A percentile compares a stretch with the other conserved stretches of the same genome.
These are phyloP conservation scores for Caloenas nicobarica DNA, from an alignment of 2,113 vertebrate genomes.

Conservation along the genomic window DNA sequence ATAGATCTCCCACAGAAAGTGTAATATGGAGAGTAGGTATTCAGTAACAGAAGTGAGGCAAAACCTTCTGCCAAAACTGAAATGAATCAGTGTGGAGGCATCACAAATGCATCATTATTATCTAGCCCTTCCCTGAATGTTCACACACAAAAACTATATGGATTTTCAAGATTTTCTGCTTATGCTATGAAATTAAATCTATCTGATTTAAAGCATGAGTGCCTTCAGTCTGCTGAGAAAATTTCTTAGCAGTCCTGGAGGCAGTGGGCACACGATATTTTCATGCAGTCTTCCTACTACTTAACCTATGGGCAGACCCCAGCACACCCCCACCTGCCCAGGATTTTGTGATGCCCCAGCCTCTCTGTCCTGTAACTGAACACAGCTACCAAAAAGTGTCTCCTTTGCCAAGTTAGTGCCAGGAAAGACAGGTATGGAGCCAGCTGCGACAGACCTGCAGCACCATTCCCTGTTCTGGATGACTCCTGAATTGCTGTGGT, in stretches of 20 bases:
- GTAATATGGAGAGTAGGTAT: not conserved
- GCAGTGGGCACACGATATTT: not conserved
- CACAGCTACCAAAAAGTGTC: not conserved
- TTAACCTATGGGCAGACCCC: not conserved
- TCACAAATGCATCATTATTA: constrained; percentile 21
- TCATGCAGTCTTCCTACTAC: not conserved
- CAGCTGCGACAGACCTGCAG: not conserved
- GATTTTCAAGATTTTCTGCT: not conserved
- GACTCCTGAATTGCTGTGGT: not conserved
- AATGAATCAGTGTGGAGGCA: not conserved
- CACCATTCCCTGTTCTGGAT: not conserved
- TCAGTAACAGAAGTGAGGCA: not conserved
- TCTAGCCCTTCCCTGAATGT: not conserved
- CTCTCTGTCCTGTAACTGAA: not conserved
- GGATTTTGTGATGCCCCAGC: not conserved
- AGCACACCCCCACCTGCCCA: not conserved
- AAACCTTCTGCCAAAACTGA: constrained; percentile 16
- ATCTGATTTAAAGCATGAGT: not conserved
- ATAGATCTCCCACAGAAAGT: not conserved
- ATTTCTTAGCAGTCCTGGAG: not conserved
- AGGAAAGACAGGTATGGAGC: not conserved
- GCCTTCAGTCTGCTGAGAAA: not conserved
- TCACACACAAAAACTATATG: not conserved
- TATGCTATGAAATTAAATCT: not conserved
- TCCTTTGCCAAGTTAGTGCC: not conserved